A percentile compares a stretch with the other conserved stretches of the same genome.
Evolutionary conservation across 2,888 invertebrate species (phyloP).

Genomic region (Diaprepes abbreviatus): DNA sequence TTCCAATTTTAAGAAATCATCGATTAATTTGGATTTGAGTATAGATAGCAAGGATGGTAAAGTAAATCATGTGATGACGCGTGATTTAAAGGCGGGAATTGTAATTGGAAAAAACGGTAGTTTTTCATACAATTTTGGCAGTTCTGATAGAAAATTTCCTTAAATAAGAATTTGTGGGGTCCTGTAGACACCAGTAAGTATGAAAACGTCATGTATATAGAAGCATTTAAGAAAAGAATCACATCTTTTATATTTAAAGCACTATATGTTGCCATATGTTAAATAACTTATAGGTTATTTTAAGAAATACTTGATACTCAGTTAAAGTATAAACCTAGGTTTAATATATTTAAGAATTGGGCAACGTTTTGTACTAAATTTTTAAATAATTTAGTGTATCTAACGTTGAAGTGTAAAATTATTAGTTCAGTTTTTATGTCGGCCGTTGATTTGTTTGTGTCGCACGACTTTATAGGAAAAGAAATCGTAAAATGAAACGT

Average conservation of each 20-base stretch:
- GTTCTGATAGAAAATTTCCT: no score
- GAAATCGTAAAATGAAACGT: not conserved
- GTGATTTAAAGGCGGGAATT: no score
- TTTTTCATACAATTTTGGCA: no score
- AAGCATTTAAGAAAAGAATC: constrained; percentile 55
- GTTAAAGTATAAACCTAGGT: constrained; percentile 36
- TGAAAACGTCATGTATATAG: constrained; percentile 34
- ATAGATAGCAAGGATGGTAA: no score
- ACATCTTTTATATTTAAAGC: constrained; percentile 58
- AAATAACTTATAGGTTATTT: constrained; percentile 49
- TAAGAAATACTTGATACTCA: constrained; percentile 29
- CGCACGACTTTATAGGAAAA: no score
- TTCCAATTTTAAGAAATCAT: no score
- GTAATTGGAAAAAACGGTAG: no score
- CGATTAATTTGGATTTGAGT: no score
- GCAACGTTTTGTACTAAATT: constrained; percentile 36
- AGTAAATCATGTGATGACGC: no score
- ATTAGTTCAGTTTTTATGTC: constrained; percentile 12
- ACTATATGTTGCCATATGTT: constrained; percentile 60
- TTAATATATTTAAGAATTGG: constrained; percentile 31
- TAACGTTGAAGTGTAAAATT: constrained; percentile 1
- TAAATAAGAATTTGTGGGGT: no score
- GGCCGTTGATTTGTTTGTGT: no score
- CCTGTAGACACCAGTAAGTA: constrained; percentile 6
- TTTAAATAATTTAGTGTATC: constrained; percentile 14